Evolutionary conservation across 53 echinoderm and acorn worm genomes (phyloP).

Genomic region (Temnopleurus reevesii): DNA sequence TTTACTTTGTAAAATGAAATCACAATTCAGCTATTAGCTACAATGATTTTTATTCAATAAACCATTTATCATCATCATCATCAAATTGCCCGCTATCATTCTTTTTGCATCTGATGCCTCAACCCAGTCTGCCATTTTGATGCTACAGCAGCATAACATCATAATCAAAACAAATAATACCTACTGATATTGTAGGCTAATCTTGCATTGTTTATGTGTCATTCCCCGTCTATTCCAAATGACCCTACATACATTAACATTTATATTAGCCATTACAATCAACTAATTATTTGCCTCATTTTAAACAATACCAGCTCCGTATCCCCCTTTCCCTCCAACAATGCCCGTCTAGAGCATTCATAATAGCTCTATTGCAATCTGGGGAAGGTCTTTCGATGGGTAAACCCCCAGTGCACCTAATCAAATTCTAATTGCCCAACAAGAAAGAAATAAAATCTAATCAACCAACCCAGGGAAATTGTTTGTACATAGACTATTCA

Average conservation of each 20-base stretch:
- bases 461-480: background rate
- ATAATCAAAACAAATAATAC: no score
- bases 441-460: slow-evolving; percentile 12
- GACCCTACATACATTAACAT: background rate
- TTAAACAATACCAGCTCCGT: background rate
- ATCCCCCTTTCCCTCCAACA: no score
- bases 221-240: no score
- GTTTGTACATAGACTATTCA: background rate
- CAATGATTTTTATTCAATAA: no score
- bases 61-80: no score
- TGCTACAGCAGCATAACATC: background rate
- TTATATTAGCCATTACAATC: background rate
- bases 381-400: background rate
- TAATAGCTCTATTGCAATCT: background rate
- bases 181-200: no score
- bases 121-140: background rate
- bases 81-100: no score
- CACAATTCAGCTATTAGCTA: no score
- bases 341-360: background rate
- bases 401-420: background rate
- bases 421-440: slow-evolving; percentile 26
- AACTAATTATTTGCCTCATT: background rate
- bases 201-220: no score
- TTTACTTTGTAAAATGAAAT: no score
- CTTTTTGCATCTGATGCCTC: background rate